Base-by-base conservation (phyloP, 1,140 invertebrate species). In the Drosophila dunni region DNA sequence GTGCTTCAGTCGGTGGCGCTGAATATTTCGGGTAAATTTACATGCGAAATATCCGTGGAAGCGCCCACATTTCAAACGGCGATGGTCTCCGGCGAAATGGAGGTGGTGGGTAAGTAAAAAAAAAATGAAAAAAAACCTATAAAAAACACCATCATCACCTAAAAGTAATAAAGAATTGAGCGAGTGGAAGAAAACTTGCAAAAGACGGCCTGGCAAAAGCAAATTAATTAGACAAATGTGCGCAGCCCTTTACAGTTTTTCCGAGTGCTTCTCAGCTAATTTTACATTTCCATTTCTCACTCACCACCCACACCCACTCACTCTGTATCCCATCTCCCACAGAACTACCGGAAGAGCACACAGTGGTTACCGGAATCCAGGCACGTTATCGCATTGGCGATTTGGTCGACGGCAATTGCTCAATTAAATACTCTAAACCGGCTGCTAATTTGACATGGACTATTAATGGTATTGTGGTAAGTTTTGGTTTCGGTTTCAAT, bases 391-490 rank as follows among this genome's bases (percentile, higher is more conserved):
- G 94, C 51, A 92, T 95, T 9, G 95, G 95, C 34, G 96, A 97
- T 90, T 94, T 93, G 64, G 92, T 97, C 33, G 94, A 95, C 88
- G 95, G 95, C 45, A 96, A 96, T 91, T 97, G 97, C 91, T 95
- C 95, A 74, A 96, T 96, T 75, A 94, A 93, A 84, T 94, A 95
- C 84, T 97, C 96, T 42, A 94, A 95, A 92, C 97, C 97, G 45
- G 95, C 96, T 38, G 96, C 96, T 63, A 97, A 97, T 93, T 94
- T 98, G 63, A 96, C 96, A 46, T 98, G 97, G 95, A 96, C 95
- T 92, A 95, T 97, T 92, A 98, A 98, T 93, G 95, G 94, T 84
- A 94, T 95, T 92, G 94, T 94, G 94, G 96, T 96, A 93, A 93
- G 91, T 92, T 88, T 88, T 79, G 89, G 79, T 84, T 89, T 89